Percentiles rank a stretch among this genome's conserved stretches.
phyloP scores from a whole-genome alignment of 2,888 invertebrate genomes.

The Cryptosula pallasiana region DNA sequence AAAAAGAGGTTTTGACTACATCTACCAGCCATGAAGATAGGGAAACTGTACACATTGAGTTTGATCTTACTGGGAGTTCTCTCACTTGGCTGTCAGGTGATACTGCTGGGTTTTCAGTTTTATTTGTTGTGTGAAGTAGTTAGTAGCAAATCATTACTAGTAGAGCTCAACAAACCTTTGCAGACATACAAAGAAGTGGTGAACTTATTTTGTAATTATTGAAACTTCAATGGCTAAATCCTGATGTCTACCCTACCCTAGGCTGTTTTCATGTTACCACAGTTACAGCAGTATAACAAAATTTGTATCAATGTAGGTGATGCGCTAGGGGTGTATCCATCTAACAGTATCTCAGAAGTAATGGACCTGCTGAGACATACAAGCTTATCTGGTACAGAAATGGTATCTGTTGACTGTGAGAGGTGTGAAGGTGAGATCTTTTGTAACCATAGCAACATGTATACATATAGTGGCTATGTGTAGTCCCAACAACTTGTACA shows the following conservation, averaged over 20 bases:
- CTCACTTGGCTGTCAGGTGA: slow-evolving; percentile 37
- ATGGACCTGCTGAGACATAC: slow-evolving; percentile 30
- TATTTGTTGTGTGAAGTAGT: no score
- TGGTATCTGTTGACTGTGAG: slow-evolving; percentile 29
- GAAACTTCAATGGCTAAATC: not conserved
- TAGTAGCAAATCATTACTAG: no score
- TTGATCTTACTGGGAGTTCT: slow-evolving; percentile 34
- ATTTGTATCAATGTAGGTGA: slow-evolving; percentile 32
- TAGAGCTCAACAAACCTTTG: no score
- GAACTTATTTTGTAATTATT: no score
- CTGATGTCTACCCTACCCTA: no score
- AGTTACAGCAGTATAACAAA: not conserved
- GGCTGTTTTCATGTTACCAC: no score
- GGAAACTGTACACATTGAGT: slow-evolving; percentile 37
- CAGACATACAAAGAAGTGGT: no score
- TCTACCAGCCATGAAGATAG: slow-evolving; percentile 30
- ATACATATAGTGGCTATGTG: no score
- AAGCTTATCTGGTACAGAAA: slow-evolving; percentile 29
- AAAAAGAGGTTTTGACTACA: slow-evolving; percentile 31
- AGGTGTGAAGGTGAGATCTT: not conserved
- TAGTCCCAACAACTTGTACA: no score
- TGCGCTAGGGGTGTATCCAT: slow-evolving; percentile 39
- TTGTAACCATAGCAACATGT: no score
- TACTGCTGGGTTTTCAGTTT: not conserved
- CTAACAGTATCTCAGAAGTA: slow-evolving; percentile 34